These are phyloP conservation scores for Dasysyrphus tricinctus DNA, from an alignment of 2,888 invertebrate genomes.

Conservation along the genomic window DNA sequence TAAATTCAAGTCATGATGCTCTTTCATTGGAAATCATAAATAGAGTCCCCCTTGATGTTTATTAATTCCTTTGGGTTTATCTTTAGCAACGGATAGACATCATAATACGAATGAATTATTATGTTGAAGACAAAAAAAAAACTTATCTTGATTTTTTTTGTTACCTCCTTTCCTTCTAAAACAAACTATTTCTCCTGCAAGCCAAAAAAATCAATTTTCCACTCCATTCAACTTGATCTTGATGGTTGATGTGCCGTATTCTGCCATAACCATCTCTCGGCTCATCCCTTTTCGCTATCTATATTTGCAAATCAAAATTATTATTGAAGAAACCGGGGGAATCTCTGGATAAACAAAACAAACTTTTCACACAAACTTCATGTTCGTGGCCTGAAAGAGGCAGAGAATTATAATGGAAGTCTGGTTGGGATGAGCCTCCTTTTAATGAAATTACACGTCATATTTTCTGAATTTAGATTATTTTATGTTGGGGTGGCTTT, in stretches of 20 bases:
- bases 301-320: conserved; percentile 68
- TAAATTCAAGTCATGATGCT: background rate
- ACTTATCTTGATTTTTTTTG: conserved; percentile 46
- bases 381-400: background rate
- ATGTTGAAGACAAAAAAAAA: conserved; percentile 18
- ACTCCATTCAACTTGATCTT: conserved; percentile 63
- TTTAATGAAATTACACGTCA: conserved; percentile 66
- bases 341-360: conserved; percentile 59
- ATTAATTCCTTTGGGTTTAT: background rate
- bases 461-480: conserved; percentile 63
- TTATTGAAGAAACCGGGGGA: conserved; percentile 5
- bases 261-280: background rate
- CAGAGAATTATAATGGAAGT: background rate
- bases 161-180: background rate
- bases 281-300: conserved; percentile 1
- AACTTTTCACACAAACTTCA: conserved; percentile 24
- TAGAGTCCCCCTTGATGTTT: conserved; percentile 4
- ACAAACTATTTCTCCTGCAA: conserved; percentile 10
- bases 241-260: conserved; percentile 28
- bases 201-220: conserved; percentile 54
- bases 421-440: background rate
- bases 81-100: conserved; percentile 4
- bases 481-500: conserved; percentile 29
- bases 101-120: conserved; percentile 55
- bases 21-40: conserved; percentile 15